Evolutionary conservation across 2,113 vertebrate species (phyloP), one percentile per base, ranked within the genome.

Genomic region (Seriola aureovittata): DNA sequence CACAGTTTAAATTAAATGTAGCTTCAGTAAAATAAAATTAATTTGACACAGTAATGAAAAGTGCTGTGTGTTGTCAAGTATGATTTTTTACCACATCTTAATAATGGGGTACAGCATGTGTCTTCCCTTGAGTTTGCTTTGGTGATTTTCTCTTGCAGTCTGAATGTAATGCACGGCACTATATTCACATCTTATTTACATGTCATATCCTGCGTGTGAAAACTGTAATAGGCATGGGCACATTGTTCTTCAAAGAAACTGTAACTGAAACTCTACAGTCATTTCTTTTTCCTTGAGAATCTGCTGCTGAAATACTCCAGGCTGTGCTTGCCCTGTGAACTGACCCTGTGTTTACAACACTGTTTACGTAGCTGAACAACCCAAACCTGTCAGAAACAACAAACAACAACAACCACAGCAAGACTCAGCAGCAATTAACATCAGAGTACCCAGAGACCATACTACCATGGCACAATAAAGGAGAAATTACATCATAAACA

Each of bases 401-500:
- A 73, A 80, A 78, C 67, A 82, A 78, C 72, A 81, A 80, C 74
- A 79, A 62, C 63, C 42, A 50, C 25, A 71, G 64, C 48, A 40
- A 40, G 78, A 64, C 71, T 78, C 64, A 23, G 75, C 78, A 67
- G 75, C 81, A 91, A 90, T 91, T 91, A 91, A 75, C 87, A 89
- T 79, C 16, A 55, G 44, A 80, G 60, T 75, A 64, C 75, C 82
- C 63, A 71, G 84, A 84, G 84, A 88, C 40, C 74, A 65, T 19
- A 44, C 54, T 60, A 60, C 58, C 29, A 40, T 36, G 46, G 58
- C 67, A 71, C 65, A 75, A 80, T 81, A 64, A 80, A 87, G 74
- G 25, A 75, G 58, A 62, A 87, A 91, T 87, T 68, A 85, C 84
- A 87, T 82, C 65, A 86, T 77, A 88, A 89, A 91, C 83, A 85